These are phyloP conservation scores for Irena cyanogastra DNA, from an alignment of 2,113 vertebrate species.

Conservation along the genomic window DNA sequence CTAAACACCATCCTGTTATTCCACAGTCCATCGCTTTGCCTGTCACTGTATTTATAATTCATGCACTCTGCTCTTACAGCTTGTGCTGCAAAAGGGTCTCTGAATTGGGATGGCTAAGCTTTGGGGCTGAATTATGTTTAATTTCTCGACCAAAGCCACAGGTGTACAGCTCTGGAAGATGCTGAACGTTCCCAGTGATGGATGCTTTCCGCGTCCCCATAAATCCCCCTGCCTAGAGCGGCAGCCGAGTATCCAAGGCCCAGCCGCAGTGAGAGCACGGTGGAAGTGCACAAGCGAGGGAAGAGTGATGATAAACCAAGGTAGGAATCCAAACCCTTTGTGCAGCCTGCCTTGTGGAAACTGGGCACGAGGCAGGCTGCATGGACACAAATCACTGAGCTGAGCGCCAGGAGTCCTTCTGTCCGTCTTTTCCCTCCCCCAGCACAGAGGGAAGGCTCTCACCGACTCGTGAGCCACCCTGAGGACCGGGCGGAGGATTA, in stretches of 20 bases:
- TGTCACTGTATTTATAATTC: background rate
- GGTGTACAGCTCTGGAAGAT: background rate
- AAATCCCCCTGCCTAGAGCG: background rate
- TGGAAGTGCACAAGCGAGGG: background rate
- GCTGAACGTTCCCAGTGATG: background rate
- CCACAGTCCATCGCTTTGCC: constrained; percentile 29
- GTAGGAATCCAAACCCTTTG: background rate
- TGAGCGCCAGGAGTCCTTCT: rapidly evolving
- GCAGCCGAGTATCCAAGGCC: background rate
- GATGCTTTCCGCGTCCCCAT: rapidly evolving
- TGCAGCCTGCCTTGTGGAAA: background rate
- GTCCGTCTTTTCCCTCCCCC: background rate
- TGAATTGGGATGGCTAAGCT: background rate
- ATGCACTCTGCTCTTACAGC: background rate
- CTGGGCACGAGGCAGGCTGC: background rate
- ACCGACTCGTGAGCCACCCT: background rate
- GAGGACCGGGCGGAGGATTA: background rate
- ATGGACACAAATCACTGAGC: background rate
- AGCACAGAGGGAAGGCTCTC: rapidly evolving
- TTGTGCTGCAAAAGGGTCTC: background rate
- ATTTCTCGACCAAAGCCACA: background rate
- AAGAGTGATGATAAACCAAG: background rate
- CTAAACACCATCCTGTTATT: constrained; percentile 18
- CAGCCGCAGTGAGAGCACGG: background rate
- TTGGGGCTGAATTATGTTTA: background rate